Percentiles rank a stretch among this genome's conserved stretches.
Conservation (phyloP, 2,888 invertebrate species). For the Andrena dorsata region DNA sequence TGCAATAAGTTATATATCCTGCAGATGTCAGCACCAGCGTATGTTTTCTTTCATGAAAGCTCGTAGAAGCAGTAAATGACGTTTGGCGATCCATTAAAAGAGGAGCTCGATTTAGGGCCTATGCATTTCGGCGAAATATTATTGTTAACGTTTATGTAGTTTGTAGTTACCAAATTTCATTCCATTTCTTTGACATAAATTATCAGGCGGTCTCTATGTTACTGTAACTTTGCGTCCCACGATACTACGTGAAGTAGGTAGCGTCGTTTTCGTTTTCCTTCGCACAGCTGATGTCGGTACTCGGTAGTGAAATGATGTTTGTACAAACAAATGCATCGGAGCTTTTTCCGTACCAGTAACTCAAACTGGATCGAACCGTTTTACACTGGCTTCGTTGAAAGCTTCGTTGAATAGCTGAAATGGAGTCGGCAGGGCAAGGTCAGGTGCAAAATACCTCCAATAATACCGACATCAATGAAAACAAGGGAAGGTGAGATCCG, state of each 20-base stretch:
- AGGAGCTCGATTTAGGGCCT: conserved; percentile 19
- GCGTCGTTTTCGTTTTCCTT: conserved; percentile 46
- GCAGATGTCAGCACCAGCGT: conserved; percentile 44
- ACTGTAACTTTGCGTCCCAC: conserved; percentile 6
- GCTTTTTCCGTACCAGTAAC: conserved; percentile 18
- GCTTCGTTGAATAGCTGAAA: conserved; percentile 38
- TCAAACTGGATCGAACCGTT: conserved; percentile 2
- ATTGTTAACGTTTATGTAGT: not conserved
- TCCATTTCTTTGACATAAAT: not conserved
- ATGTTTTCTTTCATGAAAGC: conserved; percentile 38
- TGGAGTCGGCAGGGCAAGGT: conserved; percentile 69
- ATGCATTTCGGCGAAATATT: conserved; percentile 16
- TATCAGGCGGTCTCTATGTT: conserved; percentile 9
- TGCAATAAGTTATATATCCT: not conserved
- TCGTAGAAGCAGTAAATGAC: conserved; percentile 35
- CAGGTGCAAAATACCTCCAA: conserved; percentile 58
- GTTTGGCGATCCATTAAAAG: conserved; percentile 24
- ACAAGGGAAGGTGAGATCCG: conserved; percentile 68
- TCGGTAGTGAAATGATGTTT: conserved; percentile 23
- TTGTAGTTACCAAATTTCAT: not conserved
- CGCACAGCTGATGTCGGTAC: conserved; percentile 37
- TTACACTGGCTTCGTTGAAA: conserved; percentile 13
- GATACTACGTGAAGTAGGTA: conserved; percentile 41
- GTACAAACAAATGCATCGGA: conserved; percentile 1
- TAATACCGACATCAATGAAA: conserved; percentile 67